Percentiles rank a stretch among this genome's conserved stretches.
These are phyloP conservation scores for Thalpophila matura DNA, from an alignment of 2,888 invertebrate genomes.

Conservation along the genomic window DNA sequence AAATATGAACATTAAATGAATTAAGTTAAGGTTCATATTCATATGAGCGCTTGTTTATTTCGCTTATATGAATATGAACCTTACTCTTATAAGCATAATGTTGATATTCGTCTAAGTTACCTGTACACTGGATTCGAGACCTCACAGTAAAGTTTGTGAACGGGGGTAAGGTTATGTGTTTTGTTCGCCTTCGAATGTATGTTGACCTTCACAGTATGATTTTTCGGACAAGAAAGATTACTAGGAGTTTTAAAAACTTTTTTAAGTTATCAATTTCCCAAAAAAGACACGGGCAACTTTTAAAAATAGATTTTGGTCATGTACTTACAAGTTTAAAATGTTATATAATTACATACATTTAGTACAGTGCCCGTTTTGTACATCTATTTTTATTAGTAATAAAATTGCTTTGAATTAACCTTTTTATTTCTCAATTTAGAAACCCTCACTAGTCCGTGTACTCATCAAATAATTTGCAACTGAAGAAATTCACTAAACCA, in stretches of 20 bases:
- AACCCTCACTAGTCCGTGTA: slow-evolving; percentile 9
- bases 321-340: slow-evolving; percentile 22
- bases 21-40: too few relatives aligned
- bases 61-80: too few relatives aligned
- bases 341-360: not conserved
- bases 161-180: too few relatives aligned
- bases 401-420: slow-evolving; percentile 14
- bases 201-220: slow-evolving; percentile 35
- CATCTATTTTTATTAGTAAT: not conserved
- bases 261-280: slow-evolving; percentile 11
- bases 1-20: too few relatives aligned
- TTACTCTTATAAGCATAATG: too few relatives aligned
- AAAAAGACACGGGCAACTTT: slow-evolving; percentile 1
- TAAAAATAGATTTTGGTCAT: not conserved
- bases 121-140: too few relatives aligned
- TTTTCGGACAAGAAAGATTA: slow-evolving; percentile 8
- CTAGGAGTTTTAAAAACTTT: slow-evolving; percentile 9
- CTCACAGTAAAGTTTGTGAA: too few relatives aligned
- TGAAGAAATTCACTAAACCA: slow-evolving; percentile 31
- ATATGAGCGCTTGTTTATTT: too few relatives aligned
- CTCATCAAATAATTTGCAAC: slow-evolving; percentile 39
- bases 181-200: slow-evolving; percentile 53
- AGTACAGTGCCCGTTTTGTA: not conserved
- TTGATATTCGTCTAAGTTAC: too few relatives aligned
- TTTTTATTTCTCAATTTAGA: not conserved